Evolutionary conservation across 2,113 vertebrate genomes (phyloP).

Genomic region (Callopanchax toddi): DNA sequence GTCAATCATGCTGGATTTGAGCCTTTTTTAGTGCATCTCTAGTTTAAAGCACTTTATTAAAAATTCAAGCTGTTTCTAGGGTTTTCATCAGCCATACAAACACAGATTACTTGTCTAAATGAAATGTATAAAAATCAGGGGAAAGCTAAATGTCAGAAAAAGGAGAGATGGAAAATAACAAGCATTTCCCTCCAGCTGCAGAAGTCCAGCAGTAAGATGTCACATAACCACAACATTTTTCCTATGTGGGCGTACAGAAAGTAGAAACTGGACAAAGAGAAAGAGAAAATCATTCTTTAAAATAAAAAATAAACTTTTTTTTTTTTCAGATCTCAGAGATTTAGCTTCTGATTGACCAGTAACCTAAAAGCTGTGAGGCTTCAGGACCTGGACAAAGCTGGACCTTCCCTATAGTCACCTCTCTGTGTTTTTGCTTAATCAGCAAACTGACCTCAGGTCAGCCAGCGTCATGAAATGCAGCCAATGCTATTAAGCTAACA

Average conservation of each 20-base stretch:
- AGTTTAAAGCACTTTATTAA: too few relatives aligned
- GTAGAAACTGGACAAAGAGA: slow-evolving; percentile 39
- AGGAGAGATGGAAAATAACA: not conserved
- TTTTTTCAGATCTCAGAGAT: not conserved
- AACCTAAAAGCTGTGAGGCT: not conserved
- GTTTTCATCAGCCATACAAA: too few relatives aligned
- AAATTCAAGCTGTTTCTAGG: too few relatives aligned
- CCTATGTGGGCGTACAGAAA: slow-evolving; percentile 60
- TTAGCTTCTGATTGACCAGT: not conserved
- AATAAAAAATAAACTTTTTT: not conserved
- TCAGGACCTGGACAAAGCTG: not conserved
- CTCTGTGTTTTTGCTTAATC: slow-evolving; percentile 50
- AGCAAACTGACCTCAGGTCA: slow-evolving; percentile 53
- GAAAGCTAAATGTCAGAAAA: too few relatives aligned
- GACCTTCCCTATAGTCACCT: not conserved
- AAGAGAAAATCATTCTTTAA: slow-evolving; percentile 8
- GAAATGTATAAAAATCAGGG: too few relatives aligned
- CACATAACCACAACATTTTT: slow-evolving; percentile 71
- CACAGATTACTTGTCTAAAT: too few relatives aligned
- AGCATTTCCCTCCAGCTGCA: slow-evolving; percentile 30
- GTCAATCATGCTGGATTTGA: too few relatives aligned
- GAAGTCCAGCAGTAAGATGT: slow-evolving; percentile 58
- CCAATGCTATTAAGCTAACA: not conserved
- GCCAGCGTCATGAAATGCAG: slow-evolving; percentile 19
- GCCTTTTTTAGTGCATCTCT: too few relatives aligned